Conservation (phyloP, 2,888 invertebrate genomes). For the Acanthosepion lycidas region DNA sequence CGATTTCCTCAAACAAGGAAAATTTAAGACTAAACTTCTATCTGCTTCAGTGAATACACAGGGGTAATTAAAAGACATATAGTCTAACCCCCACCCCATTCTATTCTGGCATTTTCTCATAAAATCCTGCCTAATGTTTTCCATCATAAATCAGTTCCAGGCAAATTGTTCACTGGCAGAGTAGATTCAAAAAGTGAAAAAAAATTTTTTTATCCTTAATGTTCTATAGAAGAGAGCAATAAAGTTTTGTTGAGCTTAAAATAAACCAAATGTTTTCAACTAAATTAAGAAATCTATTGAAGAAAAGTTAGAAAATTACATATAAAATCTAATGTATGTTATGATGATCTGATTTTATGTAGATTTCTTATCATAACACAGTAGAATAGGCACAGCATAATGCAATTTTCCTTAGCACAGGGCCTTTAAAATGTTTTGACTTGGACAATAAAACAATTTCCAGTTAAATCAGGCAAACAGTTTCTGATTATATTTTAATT, state of each 20-base stretch:
- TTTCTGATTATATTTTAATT: no score
- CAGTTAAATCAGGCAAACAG: no score
- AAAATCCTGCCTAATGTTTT: not conserved
- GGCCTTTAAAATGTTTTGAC: no score
- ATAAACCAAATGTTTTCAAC: not conserved
- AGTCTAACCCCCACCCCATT: not conserved
- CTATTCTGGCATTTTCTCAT: not conserved
- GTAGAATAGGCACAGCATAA: no score
- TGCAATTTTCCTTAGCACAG: no score
- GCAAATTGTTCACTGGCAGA: not conserved
- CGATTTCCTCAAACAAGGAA: not conserved
- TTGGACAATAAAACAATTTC: no score
- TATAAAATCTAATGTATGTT: no score
- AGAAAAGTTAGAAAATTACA: no score
- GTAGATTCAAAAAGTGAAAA: not conserved
- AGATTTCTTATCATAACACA: no score
- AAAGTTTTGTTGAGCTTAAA: not conserved
- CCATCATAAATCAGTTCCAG: not conserved
- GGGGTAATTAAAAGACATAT: not conserved
- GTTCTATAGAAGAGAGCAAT: not conserved
- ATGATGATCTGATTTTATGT: no score
- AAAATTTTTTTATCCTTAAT: not conserved
- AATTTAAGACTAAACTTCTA: not conserved
- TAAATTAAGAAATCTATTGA: not conserved
- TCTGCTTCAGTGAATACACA: not conserved